A percentile compares a stretch with the other conserved stretches of the same genome.
Evolutionary conservation across 2,797 vertebrate species (phyloP).

Genomic region (Sphaeramia orbicularis): DNA sequence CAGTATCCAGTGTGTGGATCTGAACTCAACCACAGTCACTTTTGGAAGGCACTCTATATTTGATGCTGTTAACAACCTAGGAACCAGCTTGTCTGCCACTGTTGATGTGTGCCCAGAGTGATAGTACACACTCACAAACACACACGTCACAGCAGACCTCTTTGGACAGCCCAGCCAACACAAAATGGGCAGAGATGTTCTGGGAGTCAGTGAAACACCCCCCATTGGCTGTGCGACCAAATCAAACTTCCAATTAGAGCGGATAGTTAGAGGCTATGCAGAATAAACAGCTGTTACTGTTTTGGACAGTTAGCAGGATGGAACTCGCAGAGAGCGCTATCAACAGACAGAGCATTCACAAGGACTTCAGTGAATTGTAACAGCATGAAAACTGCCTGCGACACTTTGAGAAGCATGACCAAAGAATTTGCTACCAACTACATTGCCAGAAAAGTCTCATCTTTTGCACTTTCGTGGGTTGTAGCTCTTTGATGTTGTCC

Average conservation of each 20-base stretch:
- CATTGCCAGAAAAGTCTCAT: slow-evolving; percentile 1
- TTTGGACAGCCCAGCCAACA: slow-evolving; percentile 20
- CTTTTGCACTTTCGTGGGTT: neutral
- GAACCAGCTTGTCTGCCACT: slow-evolving; percentile 34
- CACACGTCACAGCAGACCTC: slow-evolving; percentile 5
- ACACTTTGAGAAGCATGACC: slow-evolving; percentile 20
- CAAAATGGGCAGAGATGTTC: slow-evolving; percentile 26
- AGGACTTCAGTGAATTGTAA: slow-evolving; percentile 16
- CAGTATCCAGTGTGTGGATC: no score
- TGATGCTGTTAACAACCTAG: slow-evolving; percentile 21
- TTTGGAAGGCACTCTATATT: slow-evolving; percentile 10
- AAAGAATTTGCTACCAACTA: slow-evolving; percentile 8
- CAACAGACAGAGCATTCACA: slow-evolving; percentile 15
- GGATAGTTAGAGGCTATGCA: slow-evolving; percentile 50
- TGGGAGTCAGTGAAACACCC: slow-evolving; percentile 37
- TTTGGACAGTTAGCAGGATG: slow-evolving; percentile 45
- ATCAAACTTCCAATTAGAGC: slow-evolving; percentile 59
- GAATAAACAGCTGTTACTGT: slow-evolving; percentile 55
- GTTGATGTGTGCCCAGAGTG: slow-evolving; percentile 13
- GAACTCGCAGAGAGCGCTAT: neutral
- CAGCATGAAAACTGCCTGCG: slow-evolving; percentile 14
- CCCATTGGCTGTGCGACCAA: slow-evolving; percentile 43
- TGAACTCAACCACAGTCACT: slow-evolving; percentile 8
- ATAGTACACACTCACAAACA: slow-evolving; percentile 7
- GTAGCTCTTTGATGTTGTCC: slow-evolving; percentile 14